Percentiles rank a stretch among this genome's conserved stretches.
Conservation (phyloP, 2,113 vertebrate genomes). For the Eonycteris spelaea region DNA sequence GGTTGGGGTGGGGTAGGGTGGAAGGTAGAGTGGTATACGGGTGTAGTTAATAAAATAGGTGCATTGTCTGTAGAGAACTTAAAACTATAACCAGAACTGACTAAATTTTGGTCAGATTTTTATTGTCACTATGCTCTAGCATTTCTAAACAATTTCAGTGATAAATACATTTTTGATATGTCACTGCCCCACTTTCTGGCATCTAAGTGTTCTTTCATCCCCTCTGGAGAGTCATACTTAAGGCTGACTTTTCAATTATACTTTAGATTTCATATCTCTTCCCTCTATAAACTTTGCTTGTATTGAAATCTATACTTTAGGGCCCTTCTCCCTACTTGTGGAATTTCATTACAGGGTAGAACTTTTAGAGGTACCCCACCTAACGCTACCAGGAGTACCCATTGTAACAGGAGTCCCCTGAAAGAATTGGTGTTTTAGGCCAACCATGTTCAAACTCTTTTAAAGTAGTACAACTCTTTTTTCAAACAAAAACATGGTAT, state of each 20-base stretch:
- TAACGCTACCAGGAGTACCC: background rate
- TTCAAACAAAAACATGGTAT: background rate
- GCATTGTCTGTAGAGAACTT: background rate
- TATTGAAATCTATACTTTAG: background rate
- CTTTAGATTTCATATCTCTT: background rate
- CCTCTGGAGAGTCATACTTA: background rate
- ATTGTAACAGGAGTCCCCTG: background rate
- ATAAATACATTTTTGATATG: background rate
- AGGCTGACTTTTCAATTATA: background rate
- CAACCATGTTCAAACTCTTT: background rate
- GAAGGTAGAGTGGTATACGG: background rate
- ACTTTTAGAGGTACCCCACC: background rate
- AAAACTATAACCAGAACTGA: background rate
- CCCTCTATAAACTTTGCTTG: background rate
- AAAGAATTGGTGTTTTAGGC: constrained; percentile 3
- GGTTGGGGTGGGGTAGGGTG: no score
- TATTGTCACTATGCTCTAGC: background rate
- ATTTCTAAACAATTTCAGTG: background rate
- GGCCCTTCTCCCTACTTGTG: background rate
- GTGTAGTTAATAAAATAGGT: background rate
- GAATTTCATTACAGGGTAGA: background rate
- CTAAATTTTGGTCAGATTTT: background rate
- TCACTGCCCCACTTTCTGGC: background rate
- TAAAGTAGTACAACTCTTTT: background rate
- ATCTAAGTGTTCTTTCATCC: background rate